A percentile compares a stretch with the other conserved stretches of the same genome.
phyloP scores from a whole-genome alignment of 2,888 invertebrate species.

The Tenthredo amoena region DNA sequence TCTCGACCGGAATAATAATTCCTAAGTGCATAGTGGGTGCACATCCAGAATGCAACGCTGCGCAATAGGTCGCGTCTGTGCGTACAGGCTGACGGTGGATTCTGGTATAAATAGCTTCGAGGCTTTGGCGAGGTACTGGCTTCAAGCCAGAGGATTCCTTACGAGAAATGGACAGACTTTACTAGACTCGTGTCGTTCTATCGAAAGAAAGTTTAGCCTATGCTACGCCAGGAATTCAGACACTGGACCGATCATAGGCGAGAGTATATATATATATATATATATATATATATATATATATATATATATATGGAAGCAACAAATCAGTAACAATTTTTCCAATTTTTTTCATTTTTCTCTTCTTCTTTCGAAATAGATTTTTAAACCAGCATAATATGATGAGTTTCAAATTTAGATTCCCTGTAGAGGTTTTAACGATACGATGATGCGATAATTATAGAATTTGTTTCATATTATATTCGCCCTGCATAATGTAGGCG shows the following conservation, averaged over 20 bases:
- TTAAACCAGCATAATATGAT: background rate
- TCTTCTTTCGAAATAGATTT: background rate
- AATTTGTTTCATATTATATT: background rate
- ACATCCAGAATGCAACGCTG: conserved; percentile 1
- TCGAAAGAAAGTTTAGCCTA: conserved; percentile 7
- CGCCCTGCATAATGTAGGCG: background rate
- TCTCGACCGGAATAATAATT: conserved; percentile 20
- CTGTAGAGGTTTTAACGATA: background rate
- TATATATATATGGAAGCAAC: background rate
- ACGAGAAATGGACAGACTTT: conserved; percentile 36
- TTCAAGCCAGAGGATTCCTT: conserved; percentile 46
- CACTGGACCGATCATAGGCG: background rate
- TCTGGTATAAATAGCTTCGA: conserved; percentile 68
- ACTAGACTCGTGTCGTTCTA: background rate
- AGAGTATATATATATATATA: background rate
- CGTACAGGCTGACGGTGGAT: conserved; percentile 54
- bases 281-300: background rate
- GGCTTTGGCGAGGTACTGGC: conserved; percentile 45
- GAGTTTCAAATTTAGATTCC: background rate
- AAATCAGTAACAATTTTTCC: background rate
- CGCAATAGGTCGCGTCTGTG: conserved; percentile 20
- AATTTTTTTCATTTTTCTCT: background rate
- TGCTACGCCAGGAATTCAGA: background rate
- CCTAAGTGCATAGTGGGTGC: conserved; percentile 30
- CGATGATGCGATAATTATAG: background rate